Evolutionary conservation across 2,113 vertebrate species (phyloP).

Genomic region (Atlantisia rogersi): DNA sequence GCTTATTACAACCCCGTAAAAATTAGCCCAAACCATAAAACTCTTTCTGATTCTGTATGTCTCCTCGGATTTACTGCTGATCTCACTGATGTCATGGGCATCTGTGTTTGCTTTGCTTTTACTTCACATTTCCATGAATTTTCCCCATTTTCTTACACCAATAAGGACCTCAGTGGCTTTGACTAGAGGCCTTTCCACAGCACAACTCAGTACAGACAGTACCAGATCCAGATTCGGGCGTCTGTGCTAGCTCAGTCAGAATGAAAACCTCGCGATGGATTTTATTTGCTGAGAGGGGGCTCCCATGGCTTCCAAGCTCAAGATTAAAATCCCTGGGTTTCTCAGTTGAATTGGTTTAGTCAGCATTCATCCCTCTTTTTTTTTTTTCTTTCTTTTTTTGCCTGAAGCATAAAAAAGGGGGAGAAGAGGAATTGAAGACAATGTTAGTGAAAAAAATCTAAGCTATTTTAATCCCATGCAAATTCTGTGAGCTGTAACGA

Average conservation of each 20-base stretch:
- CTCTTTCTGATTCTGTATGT: not conserved
- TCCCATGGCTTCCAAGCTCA: not conserved
- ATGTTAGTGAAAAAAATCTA: constrained; percentile 10
- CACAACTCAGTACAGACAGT: not conserved
- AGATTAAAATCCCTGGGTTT: not conserved
- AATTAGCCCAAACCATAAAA: not conserved
- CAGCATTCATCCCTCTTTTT: constrained; percentile 17
- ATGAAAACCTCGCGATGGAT: not conserved
- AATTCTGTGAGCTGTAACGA: constrained; percentile 14
- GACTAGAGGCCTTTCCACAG: not conserved
- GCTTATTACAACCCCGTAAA: not conserved
- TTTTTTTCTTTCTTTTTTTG: not conserved
- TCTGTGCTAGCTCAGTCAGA: not conserved
- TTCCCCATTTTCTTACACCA: not conserved
- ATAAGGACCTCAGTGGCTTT: not conserved
- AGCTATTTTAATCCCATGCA: constrained; percentile 53
- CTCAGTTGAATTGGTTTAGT: constrained; percentile 4
- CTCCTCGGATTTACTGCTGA: not conserved
- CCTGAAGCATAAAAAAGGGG: not conserved
- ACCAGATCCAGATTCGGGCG: not conserved
- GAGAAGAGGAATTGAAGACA: not conserved
- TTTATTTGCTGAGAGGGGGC: not conserved
- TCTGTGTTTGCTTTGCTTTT: not conserved
- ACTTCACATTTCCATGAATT: not conserved
- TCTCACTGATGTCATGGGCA: not conserved